Evolutionary conservation across 2,888 invertebrate species (phyloP).

Genomic region (Aquatica leii): DNA sequence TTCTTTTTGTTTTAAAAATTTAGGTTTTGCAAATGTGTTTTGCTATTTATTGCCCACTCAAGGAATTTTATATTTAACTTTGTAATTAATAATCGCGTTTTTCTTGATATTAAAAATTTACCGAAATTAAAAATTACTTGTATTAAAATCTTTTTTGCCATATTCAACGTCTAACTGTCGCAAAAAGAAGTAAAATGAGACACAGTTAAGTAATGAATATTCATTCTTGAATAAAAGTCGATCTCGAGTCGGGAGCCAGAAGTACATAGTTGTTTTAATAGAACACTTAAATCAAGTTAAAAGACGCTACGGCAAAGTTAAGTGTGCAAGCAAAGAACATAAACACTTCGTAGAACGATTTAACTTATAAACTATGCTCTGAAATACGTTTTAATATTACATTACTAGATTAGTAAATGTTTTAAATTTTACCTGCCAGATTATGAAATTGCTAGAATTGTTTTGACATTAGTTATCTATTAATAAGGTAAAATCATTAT

Average conservation of each 20-base stretch:
- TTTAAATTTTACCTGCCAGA: constrained; percentile 12
- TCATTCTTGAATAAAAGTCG: constrained; percentile 53
- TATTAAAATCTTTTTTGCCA: no score
- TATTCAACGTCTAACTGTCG: constrained; percentile 26
- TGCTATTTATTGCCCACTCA: no score
- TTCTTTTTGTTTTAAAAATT: no score
- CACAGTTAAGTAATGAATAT: constrained; percentile 53
- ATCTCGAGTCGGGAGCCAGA: constrained; percentile 49
- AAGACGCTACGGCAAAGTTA: constrained; percentile 46
- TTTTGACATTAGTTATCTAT: no score
- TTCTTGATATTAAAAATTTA: no score
- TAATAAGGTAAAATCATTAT: no score
- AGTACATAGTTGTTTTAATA: constrained; percentile 55
- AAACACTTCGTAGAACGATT: constrained; percentile 32
- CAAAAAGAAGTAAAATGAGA: constrained; percentile 40
- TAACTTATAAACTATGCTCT: constrained; percentile 29
- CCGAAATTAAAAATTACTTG: no score
- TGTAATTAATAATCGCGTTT: no score
- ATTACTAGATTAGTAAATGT: constrained; percentile 14
- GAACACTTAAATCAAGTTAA: constrained; percentile 58
- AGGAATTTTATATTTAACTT: no score
- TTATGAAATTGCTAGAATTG: constrained; percentile 11
- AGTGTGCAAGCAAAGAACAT: constrained; percentile 39
- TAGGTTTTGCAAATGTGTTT: no score
- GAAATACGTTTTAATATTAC: constrained; percentile 27